Conservation (phyloP, 1,140 invertebrate genomes). For the Colletes gigas region DNA sequence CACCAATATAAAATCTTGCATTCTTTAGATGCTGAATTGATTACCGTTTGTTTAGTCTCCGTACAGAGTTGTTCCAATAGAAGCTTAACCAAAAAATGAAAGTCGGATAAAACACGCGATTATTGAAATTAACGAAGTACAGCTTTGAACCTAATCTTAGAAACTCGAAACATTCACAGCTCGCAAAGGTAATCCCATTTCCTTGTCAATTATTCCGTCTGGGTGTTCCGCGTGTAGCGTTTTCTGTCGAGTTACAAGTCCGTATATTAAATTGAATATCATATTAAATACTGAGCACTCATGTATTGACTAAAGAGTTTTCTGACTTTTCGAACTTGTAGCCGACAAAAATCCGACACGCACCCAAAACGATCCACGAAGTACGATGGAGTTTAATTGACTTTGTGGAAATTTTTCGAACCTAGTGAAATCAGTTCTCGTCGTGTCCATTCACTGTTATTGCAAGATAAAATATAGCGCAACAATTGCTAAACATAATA, state of each 20-base stretch:
- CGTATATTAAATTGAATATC: conserved; percentile 30
- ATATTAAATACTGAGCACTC: conserved; percentile 45
- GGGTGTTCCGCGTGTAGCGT: no score
- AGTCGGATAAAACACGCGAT: background rate
- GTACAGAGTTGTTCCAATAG: background rate
- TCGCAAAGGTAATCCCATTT: conserved; percentile 22
- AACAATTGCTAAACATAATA: no score
- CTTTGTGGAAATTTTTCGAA: background rate
- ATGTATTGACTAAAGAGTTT: conserved; percentile 47
- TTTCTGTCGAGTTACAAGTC: background rate
- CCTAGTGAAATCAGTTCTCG: background rate
- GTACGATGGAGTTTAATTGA: background rate
- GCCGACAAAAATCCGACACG: conserved; percentile 1
- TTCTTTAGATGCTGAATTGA: background rate
- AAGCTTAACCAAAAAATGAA: background rate
- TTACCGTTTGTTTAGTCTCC: background rate
- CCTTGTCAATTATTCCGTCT: background rate
- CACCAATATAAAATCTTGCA: no score
- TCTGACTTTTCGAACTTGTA: conserved; percentile 9
- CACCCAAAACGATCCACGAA: background rate
- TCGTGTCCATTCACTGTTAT: background rate
- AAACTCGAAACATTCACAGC: conserved; percentile 4
- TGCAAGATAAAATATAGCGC: background rate
- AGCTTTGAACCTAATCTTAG: conserved; percentile 9
- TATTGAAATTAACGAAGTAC: conserved; percentile 28